Conservation (phyloP, 2,888 invertebrate genomes). For the Mallateleia sp. region DNA sequence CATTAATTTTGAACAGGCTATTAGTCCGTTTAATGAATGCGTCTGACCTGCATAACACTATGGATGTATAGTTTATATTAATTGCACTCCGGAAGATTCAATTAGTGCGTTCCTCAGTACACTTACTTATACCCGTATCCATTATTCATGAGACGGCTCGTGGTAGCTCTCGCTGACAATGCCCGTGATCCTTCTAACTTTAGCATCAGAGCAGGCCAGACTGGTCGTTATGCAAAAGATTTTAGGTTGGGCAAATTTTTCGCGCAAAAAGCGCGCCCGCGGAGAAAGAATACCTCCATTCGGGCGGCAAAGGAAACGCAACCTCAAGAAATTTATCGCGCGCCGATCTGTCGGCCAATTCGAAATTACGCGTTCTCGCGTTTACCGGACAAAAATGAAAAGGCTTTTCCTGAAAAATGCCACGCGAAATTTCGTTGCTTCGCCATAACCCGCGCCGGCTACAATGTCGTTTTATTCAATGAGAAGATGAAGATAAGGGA, state of each 20-base stretch:
- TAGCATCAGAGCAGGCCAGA: slow-evolving; percentile 58
- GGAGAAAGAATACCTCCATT: not conserved
- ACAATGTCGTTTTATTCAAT: slow-evolving; percentile 75
- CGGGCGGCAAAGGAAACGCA: not conserved
- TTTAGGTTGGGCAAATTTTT: slow-evolving; percentile 33
- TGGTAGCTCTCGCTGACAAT: slow-evolving; percentile 84
- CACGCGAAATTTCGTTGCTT: slow-evolving; percentile 56
- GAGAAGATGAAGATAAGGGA: slow-evolving; percentile 72
- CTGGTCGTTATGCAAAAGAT: slow-evolving; percentile 65
- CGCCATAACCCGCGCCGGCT: slow-evolving; percentile 66
- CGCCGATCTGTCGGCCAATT: not conserved
- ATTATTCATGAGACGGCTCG: slow-evolving; percentile 87
- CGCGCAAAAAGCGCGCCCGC: not conserved
- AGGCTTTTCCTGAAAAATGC: slow-evolving; percentile 22
- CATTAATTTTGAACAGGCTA: slow-evolving; percentile 65
- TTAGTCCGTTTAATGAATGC: slow-evolving; percentile 85
- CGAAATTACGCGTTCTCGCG: slow-evolving; percentile 5
- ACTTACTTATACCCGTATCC: slow-evolving; percentile 87
- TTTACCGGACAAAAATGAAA: not conserved
- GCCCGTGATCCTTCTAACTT: slow-evolving; percentile 82
- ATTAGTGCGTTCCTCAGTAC: slow-evolving; percentile 89
- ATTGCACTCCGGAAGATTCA: slow-evolving; percentile 89
- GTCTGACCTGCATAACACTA: slow-evolving; percentile 80
- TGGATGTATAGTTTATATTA: slow-evolving; percentile 88
- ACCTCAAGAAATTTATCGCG: slow-evolving; percentile 10